Evolutionary conservation across 2,113 vertebrate species (phyloP).

Genomic region (Eurypyga helias): DNA sequence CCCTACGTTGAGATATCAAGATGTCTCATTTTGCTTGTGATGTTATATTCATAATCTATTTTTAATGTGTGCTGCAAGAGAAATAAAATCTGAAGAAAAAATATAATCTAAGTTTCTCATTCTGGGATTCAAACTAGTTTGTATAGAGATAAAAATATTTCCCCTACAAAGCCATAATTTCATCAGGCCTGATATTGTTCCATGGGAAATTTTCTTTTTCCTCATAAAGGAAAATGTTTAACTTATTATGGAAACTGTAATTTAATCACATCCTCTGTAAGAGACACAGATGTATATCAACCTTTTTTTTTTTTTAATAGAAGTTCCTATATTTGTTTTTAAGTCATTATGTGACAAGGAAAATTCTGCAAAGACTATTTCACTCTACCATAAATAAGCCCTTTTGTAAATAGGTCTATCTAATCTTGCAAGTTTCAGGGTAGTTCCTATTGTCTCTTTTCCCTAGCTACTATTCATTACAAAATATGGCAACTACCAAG

Average conservation of each 20-base stretch:
- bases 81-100: background rate
- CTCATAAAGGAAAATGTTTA: background rate
- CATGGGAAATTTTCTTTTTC: background rate
- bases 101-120: background rate
- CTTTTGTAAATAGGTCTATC: background rate
- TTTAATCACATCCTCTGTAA: background rate
- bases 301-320: background rate
- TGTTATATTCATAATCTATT: background rate
- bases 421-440: slow-evolving; percentile 32
- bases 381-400: background rate
- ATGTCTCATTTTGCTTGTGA: background rate
- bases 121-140: background rate
- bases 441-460: slow-evolving; percentile 31
- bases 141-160: background rate
- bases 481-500: slow-evolving; percentile 25
- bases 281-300: background rate
- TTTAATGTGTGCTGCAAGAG: background rate
- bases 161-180: background rate
- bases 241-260: background rate
- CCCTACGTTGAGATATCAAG: background rate
- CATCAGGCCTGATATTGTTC: background rate
- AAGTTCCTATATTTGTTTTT: background rate
- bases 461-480: slow-evolving; percentile 49
- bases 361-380: background rate
- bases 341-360: background rate